Evolutionary conservation across 1,140 invertebrate species (phyloP), one percentile per base, ranked within the genome.

Genomic region (Philopotamus ludificatus): DNA sequence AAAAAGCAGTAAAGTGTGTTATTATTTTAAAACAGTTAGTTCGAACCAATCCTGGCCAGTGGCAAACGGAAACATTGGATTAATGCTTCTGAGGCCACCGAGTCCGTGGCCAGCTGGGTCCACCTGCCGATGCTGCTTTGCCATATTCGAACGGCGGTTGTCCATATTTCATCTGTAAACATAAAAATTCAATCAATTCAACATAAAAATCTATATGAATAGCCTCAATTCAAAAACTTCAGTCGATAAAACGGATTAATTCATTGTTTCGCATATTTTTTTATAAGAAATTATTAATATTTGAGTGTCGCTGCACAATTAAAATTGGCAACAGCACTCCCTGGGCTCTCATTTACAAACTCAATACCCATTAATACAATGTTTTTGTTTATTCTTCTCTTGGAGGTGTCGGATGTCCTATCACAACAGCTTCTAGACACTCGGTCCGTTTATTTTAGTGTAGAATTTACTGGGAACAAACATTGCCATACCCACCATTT

Each of bases 281-380:
- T n/a, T n/a, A n/a, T n/a, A n/a, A n/a, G n/a, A n/a, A n/a, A n/a
- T n/a, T n/a, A n/a, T n/a, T n/a, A n/a, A n/a, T n/a, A n/a, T n/a
- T n/a, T n/a, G n/a, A n/a, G n/a, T n/a, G n/a, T n/a, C n/a, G n/a
- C n/a, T n/a, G n/a, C n/a, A n/a, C n/a, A n/a, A n/a, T n/a, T n/a
- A n/a, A n/a, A n/a, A n/a, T n/a, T n/a, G n/a, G 28, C 28, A 34
- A 12, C 28, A 7, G 28, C 12, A 12, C 21, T 41, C 54, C 21
- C 54, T 7, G 21, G 20, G 23, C 28, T 62, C 58, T 65, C 67
- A 44, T 63, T 69, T 69, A 65, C 67, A 69, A 69, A 69, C 67
- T 51, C 51, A 65, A 69, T 51, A 65, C 50, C 67, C 67, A 69
- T 69, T 69, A 65, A 69, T 65, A 69, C 50, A 39, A 63, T 66